Evolutionary conservation across 1,140 invertebrate species (phyloP), one percentile per base, ranked within the genome.

Genomic region (Heliothis subflexa): DNA sequence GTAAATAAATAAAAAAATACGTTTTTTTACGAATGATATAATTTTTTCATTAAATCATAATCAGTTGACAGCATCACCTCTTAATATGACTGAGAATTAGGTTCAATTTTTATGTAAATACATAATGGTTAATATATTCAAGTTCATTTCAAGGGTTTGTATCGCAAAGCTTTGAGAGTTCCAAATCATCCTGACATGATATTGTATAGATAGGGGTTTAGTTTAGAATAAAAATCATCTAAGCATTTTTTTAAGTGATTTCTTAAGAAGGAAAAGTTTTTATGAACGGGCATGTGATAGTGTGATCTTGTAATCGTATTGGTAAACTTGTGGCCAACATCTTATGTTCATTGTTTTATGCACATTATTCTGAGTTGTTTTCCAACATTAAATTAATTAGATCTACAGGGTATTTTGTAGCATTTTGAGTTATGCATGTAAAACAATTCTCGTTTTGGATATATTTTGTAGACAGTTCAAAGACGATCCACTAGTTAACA

Each of bases 51-150:
- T 77, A 71, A 74, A 82, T 76, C 80, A 68, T 28, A 79, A 85
- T 82, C n/a, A n/a, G 74, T 84, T 79, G 78, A 18, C 54, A 88
- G 80, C 79, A 85, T 81, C 85, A 87, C 88, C 86, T 91, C 84
- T 81, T 88, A 87, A 92, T 91, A 89, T 92, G 91, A 92, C 92
- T 94, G 92, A 93, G 89, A 92, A 92, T 94, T 90, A 89, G 91
- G 90, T 94, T 93, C 91, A 92, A 93, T 92, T 47, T 88, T 86
- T 87, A 79, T 93, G 90, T 94, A 94, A 91, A 94, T 94, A 91
- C 78, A 78, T 47, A 66, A 57, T 61, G 61, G 79, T 80, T 83
- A 83, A 85, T 84, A 86, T 86, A 85, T 83, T 86, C 89, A 89
- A 83, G 82, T 81, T 87, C 88, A 80, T 85, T 81, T 90, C 88